These are phyloP conservation scores for Drosophila ananassae DNA, from an alignment of 1,140 invertebrate genomes.

Conservation along the genomic window DNA sequence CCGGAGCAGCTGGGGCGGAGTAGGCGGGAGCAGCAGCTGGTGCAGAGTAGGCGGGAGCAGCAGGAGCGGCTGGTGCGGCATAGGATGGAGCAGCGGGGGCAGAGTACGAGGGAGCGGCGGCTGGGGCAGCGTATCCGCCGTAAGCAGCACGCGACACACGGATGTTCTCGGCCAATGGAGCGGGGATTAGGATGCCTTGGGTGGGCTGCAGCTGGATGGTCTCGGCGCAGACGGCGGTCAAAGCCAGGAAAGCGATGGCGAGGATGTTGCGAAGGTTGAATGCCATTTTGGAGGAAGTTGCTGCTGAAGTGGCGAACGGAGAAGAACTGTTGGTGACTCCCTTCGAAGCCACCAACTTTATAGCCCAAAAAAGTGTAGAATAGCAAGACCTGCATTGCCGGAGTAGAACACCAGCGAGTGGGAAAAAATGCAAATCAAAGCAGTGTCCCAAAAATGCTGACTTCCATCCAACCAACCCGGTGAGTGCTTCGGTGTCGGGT, in stretches of 20 bases:
- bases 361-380: slow-evolving; percentile 33
- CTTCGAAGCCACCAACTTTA: slow-evolving; percentile 49
- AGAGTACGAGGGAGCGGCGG: slow-evolving; percentile 26
- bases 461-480: slow-evolving; percentile 12
- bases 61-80: neutral
- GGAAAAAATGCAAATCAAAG: slow-evolving; percentile 33
- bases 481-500: neutral
- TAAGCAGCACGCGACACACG: slow-evolving; percentile 68
- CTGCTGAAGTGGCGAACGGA: slow-evolving; percentile 42
- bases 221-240: slow-evolving; percentile 43
- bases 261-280: slow-evolving; percentile 58
- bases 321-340: slow-evolving; percentile 50
- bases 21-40: slow-evolving; percentile 27
- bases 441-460: slow-evolving; percentile 58
- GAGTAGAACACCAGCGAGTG: slow-evolving; percentile 7
- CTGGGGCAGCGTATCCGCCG: slow-evolving; percentile 57
- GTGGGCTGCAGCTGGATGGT: slow-evolving; percentile 76
- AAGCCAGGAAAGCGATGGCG: slow-evolving; percentile 40
- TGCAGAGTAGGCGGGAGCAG: slow-evolving; percentile 32
- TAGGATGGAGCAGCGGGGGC: slow-evolving; percentile 33
- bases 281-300: slow-evolving; percentile 43
- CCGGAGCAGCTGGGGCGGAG: slow-evolving; percentile 27
- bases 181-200: slow-evolving; percentile 70
- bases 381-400: slow-evolving; percentile 41
- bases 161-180: slow-evolving; percentile 68